Conservation (phyloP, 2,888 invertebrate species). For the Leptinotarsa peninsularis region DNA sequence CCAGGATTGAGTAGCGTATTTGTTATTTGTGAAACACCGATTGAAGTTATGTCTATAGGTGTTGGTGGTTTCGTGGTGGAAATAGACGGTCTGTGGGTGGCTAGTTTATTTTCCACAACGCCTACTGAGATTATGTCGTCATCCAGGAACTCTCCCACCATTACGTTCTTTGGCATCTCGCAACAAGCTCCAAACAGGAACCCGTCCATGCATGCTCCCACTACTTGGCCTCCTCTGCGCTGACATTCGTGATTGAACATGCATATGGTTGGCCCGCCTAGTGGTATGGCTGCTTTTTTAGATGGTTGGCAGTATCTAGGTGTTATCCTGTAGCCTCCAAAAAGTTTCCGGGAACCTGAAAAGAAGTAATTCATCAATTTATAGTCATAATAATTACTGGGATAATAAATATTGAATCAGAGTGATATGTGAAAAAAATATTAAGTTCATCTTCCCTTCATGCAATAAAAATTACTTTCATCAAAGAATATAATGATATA, state of each 20-base stretch:
- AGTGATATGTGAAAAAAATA: no score
- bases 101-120: slow-evolving; percentile 44
- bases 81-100: slow-evolving; percentile 40
- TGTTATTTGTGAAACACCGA: slow-evolving; percentile 71
- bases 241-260: slow-evolving; percentile 95
- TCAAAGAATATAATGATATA: no score
- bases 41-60: slow-evolving; percentile 68
- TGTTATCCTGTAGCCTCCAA: slow-evolving; percentile 88
- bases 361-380: slow-evolving; percentile 32
- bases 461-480: no score
- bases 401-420: no score
- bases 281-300: slow-evolving; percentile 68
- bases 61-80: slow-evolving; percentile 54
- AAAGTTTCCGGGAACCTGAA: slow-evolving; percentile 76
- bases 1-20: slow-evolving; percentile 66
- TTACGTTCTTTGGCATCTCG: slow-evolving; percentile 72
- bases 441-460: no score
- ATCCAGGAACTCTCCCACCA: slow-evolving; percentile 46
- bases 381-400: no score
- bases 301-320: slow-evolving; percentile 84
- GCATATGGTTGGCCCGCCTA: slow-evolving; percentile 81
- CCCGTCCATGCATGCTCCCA: slow-evolving; percentile 92
- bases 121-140: slow-evolving; percentile 42
- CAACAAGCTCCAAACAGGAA: slow-evolving; percentile 94
- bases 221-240: slow-evolving; percentile 82